Conservation (phyloP, 2,797 vertebrate species). For the Tolypeutes matacus region DNA sequence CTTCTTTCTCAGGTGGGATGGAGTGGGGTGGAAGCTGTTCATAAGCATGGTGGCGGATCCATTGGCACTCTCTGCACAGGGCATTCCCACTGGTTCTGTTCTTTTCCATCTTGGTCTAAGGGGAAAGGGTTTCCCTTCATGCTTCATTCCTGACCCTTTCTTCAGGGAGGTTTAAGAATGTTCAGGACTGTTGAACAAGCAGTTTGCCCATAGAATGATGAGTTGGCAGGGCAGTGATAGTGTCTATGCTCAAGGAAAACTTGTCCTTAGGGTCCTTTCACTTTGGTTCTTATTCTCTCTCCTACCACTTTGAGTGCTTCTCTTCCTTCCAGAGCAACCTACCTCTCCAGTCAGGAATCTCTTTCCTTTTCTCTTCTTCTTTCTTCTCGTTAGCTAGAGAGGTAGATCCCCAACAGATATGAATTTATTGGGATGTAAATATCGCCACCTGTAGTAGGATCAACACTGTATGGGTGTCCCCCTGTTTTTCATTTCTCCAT, state of each 20-base stretch:
- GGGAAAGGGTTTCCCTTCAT: background rate
- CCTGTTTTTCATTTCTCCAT: background rate
- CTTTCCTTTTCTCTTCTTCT: background rate
- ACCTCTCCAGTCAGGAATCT: background rate
- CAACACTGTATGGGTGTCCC: background rate
- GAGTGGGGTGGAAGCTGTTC: background rate
- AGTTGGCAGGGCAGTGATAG: no score
- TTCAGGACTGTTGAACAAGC: background rate
- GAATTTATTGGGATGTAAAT: background rate
- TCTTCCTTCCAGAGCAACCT: background rate
- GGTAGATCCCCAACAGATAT: background rate
- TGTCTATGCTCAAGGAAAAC: no score
- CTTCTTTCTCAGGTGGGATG: background rate
- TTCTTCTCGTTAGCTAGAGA: background rate
- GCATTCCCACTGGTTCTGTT: background rate
- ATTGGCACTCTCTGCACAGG: background rate
- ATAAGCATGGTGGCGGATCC: background rate
- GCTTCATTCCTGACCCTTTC: no score
- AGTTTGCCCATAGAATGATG: no score
- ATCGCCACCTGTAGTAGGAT: background rate
- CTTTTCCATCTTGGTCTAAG: no score
- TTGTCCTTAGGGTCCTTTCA: background rate
- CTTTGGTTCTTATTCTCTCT: background rate
- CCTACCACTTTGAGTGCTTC: background rate
- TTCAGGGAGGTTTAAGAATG: no score